These are phyloP conservation scores for Emys orbicularis DNA, from an alignment of 2,797 vertebrate species.

Conservation along the genomic window DNA sequence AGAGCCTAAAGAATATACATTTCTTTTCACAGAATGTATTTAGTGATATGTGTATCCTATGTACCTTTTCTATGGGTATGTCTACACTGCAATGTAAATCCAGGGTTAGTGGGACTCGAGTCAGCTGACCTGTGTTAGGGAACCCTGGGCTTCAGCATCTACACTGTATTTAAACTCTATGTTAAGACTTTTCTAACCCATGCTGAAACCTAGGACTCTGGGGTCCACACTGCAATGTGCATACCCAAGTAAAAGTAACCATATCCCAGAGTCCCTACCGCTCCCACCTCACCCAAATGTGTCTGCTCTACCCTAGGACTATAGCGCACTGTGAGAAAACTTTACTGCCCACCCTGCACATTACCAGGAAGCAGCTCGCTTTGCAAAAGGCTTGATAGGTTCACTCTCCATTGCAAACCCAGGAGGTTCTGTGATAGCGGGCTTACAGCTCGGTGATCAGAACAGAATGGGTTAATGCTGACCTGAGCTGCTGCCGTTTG, in stretches of 20 bases:
- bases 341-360: not conserved
- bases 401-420: not conserved
- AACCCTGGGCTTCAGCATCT: not conserved
- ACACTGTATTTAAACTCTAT: not conserved
- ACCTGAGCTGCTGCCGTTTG: not conserved
- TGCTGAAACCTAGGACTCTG: not conserved
- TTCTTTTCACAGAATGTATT: slow-evolving; percentile 26
- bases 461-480: not conserved
- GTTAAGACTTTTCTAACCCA: not conserved
- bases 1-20: not conserved
- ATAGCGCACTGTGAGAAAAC: not conserved
- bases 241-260: not conserved
- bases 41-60: not conserved
- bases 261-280: not conserved
- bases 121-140: not conserved
- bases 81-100: not conserved
- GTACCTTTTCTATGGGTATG: not conserved
- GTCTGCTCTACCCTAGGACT: not conserved
- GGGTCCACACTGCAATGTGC: not conserved
- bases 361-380: not conserved
- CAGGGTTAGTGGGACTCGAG: not conserved
- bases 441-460: not conserved
- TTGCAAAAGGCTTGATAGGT: not conserved
- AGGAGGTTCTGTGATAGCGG: not conserved
- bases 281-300: not conserved